Evolutionary conservation across 23 tunicate genomes (phyloP).

Genomic region (Trididemnum clinides): DNA sequence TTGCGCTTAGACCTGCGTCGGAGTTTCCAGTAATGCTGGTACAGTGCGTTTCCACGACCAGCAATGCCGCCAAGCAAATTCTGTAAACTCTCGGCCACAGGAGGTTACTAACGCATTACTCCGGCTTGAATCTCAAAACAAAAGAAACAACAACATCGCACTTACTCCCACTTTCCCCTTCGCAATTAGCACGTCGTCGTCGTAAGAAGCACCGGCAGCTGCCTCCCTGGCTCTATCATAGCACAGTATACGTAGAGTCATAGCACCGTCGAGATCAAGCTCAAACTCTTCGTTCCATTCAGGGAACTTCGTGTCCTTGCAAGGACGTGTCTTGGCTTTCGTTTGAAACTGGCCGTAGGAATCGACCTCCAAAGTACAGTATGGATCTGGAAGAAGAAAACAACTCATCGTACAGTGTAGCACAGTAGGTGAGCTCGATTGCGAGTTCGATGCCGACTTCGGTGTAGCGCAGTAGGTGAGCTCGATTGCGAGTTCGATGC

Average conservation of each 20-base stretch:
- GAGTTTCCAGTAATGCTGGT: too few species aligned
- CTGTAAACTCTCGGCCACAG: too few species aligned
- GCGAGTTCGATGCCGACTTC: too few species aligned
- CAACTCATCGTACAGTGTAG: too few species aligned
- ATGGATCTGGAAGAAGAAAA: constrained; percentile 67
- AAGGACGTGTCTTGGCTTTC: constrained; percentile 88
- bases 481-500: too few species aligned
- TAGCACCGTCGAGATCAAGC: constrained; percentile 93
- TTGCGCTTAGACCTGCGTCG: too few species aligned
- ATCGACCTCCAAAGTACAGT: constrained; percentile 92
- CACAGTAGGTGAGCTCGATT: too few species aligned
- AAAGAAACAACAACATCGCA: not conserved
- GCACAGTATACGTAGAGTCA: constrained; percentile 75
- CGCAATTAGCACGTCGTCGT: constrained; percentile 85
- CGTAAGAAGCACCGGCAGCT: constrained; percentile 59
- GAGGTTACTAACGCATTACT: too few species aligned
- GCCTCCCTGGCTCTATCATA: constrained; percentile 85
- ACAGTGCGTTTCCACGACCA: too few species aligned
- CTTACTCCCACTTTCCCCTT: constrained; percentile 92
- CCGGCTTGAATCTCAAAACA: not conserved
- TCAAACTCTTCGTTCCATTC: constrained; percentile 96
- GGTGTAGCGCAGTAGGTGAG: too few species aligned
- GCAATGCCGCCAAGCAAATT: too few species aligned
- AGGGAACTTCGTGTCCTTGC: constrained; percentile 74
- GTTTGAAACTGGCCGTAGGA: constrained; percentile 96